A percentile compares a stretch with the other conserved stretches of the same genome.
phyloP scores from a whole-genome alignment of 2,113 vertebrate species.

The Salvelinus fontinalis region DNA sequence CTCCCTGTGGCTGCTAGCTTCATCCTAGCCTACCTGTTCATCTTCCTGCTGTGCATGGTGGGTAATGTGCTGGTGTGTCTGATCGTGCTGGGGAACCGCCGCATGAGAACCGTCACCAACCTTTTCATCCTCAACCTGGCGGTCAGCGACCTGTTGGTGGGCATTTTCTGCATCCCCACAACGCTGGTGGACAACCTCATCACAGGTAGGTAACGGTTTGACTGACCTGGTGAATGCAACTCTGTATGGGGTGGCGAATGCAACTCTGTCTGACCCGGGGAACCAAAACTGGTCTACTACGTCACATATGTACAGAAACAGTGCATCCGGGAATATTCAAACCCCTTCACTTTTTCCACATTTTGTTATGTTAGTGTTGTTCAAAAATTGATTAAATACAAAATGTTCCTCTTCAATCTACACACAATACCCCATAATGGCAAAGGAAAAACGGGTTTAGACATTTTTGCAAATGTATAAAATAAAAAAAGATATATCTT shows the following conservation, averaged over 20 bases:
- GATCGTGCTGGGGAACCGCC: conserved; percentile 75
- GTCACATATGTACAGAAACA: no score
- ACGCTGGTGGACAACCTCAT: conserved; percentile 82
- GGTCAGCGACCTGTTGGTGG: conserved; percentile 81
- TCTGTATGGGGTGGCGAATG: not conserved
- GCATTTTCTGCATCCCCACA: conserved; percentile 82
- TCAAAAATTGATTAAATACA: no score
- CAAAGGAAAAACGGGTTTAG: no score
- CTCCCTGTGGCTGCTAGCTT: conserved; percentile 69
- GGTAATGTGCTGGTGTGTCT: conserved; percentile 80
- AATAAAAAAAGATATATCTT: no score
- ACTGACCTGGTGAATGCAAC: no score
- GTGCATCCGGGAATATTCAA: no score
- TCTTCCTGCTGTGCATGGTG: conserved; percentile 80
- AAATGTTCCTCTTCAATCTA: no score
- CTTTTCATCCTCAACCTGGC: conserved; percentile 83
- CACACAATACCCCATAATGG: no score
- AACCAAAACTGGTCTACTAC: no score
- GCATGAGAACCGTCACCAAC: conserved; percentile 81
- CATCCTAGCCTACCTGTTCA: conserved; percentile 76
- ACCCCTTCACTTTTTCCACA: no score
- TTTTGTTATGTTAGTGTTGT: no score
- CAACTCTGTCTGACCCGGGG: not conserved
- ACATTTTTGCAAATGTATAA: no score
- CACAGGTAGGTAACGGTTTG: conserved; percentile 65